These are phyloP conservation scores for Oligia latruncula DNA, from an alignment of 2,888 invertebrate genomes.

Conservation along the genomic window DNA sequence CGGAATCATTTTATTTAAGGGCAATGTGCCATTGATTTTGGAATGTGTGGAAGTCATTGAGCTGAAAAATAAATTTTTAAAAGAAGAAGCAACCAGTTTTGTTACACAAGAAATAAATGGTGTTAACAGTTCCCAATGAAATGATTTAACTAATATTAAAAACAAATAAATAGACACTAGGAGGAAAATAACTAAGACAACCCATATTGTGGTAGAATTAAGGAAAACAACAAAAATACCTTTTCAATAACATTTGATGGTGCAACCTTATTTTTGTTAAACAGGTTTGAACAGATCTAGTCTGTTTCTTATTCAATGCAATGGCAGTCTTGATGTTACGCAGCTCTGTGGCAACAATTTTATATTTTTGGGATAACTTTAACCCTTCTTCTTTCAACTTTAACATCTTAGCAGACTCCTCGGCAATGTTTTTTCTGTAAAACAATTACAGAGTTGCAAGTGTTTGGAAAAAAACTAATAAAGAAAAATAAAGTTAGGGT, in stretches of 20 bases:
- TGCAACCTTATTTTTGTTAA: conserved; percentile 82
- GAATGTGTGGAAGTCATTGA: conserved; percentile 79
- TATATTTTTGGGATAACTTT: conserved; percentile 83
- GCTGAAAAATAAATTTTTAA: conserved; percentile 75
- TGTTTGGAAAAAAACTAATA: not conserved
- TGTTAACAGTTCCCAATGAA: conserved; percentile 39
- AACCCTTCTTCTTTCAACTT: conserved; percentile 84
- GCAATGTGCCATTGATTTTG: conserved; percentile 71
- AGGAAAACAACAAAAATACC: conserved; percentile 73
- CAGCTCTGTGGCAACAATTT: conserved; percentile 85
- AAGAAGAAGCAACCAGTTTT: conserved; percentile 58
- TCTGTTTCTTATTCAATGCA: conserved; percentile 84
- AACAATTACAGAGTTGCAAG: conserved; percentile 29
- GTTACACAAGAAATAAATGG: conserved; percentile 41
- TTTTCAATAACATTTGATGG: conserved; percentile 85
- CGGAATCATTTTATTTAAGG: conserved; percentile 65
- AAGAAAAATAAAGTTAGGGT: not conserved
- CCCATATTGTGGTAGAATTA: conserved; percentile 16
- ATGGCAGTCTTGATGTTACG: conserved; percentile 85
- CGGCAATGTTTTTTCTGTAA: conserved; percentile 86
- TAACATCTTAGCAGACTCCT: conserved; percentile 85
- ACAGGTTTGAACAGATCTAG: conserved; percentile 80
- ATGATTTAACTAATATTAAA: conserved; percentile 6
- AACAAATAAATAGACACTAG: conserved; percentile 37
- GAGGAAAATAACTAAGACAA: conserved; percentile 19